Percentiles rank a stretch among this genome's conserved stretches.
Conservation (phyloP, 2,797 vertebrate species). For the Pseudomugil tenellus region DNA sequence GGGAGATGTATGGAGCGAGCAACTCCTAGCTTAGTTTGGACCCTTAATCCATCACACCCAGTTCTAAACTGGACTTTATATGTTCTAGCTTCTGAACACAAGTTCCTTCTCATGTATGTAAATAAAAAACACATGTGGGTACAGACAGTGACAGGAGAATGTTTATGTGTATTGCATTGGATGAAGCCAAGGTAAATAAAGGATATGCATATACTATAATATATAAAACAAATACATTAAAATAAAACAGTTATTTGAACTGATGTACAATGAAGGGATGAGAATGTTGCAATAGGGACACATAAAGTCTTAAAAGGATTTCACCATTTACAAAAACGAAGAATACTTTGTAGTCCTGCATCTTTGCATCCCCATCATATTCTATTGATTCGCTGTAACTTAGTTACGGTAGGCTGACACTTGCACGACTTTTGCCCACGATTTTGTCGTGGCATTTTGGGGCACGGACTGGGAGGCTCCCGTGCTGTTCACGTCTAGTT, state of each 20-base stretch:
- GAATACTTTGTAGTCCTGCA: no score
- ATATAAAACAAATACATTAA: no score
- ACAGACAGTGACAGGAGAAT: conserved; percentile 27
- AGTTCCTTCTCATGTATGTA: conserved; percentile 3
- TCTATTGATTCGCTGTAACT: no score
- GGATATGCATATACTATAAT: no score
- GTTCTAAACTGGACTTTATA: conserved; percentile 23
- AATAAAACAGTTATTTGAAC: conserved; percentile 31
- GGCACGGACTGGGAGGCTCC: no score
- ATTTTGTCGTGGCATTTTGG: no score
- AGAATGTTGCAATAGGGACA: neutral
- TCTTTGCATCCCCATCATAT: no score
- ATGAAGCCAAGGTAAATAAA: neutral
- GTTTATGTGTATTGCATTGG: conserved; percentile 41
- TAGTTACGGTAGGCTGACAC: no score
- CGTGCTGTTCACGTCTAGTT: no score
- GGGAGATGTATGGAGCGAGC: conserved; percentile 46
- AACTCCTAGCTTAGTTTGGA: conserved; percentile 25
- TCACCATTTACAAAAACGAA: neutral
- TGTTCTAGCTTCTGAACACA: conserved; percentile 15
- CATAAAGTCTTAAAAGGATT: neutral
- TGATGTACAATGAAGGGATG: conserved; percentile 18
- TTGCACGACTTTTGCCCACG: no score
- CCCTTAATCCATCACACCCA: conserved; percentile 33
- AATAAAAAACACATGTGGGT: conserved; percentile 4